phyloP scores from a whole-genome alignment of 2,113 vertebrate genomes.

The Glaucomys volans region DNA sequence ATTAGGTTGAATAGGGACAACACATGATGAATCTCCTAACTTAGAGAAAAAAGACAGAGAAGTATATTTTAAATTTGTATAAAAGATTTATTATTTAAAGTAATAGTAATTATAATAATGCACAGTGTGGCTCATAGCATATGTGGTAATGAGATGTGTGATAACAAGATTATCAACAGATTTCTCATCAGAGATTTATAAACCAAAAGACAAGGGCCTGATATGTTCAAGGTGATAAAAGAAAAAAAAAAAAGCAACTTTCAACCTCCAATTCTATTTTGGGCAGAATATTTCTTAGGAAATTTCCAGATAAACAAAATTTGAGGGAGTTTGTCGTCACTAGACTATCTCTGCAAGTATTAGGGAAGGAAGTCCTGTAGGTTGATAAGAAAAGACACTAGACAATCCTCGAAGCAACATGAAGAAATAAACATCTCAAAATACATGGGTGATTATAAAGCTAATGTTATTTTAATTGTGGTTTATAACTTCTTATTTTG shows the following conservation, averaged over 20 bases:
- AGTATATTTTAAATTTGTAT: constrained; percentile 17
- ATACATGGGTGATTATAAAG: neutral
- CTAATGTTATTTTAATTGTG: neutral
- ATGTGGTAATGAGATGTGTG: neutral
- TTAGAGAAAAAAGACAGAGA: neutral
- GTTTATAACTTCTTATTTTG: neutral
- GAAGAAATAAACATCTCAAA: neutral
- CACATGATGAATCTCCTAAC: neutral
- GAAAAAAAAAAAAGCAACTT: neutral
- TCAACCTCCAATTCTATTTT: neutral
- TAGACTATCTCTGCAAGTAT: neutral
- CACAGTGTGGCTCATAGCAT: neutral
- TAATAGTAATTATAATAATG: neutral
- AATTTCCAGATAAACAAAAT: neutral
- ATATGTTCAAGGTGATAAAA: neutral
- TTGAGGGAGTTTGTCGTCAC: too few relatives aligned
- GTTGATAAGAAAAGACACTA: too few relatives aligned
- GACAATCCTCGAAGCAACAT: neutral
- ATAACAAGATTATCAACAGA: neutral
- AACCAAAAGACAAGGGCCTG: neutral
- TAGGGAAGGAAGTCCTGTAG: neutral
- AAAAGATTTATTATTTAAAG: neutral
- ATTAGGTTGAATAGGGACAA: neutral
- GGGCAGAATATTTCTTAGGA: neutral
- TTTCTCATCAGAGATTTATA: neutral